A percentile compares a stretch with the other conserved stretches of the same genome.
These are phyloP conservation scores for Microcebus jonahi DNA, from an alignment of 2,113 vertebrate species.

Conservation along the genomic window DNA sequence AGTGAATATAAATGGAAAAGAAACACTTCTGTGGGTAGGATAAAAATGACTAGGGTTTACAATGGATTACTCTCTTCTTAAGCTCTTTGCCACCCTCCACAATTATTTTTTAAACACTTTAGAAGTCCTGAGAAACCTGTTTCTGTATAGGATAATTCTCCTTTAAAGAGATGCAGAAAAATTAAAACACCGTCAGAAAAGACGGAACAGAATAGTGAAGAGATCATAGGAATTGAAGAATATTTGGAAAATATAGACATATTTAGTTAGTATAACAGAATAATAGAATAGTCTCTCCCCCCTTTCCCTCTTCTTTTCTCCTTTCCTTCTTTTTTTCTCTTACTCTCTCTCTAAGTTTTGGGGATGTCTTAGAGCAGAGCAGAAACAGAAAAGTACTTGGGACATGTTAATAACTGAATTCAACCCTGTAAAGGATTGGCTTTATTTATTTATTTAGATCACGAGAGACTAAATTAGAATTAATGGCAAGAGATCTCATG, in stretches of 20 bases:
- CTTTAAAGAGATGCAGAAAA: background rate
- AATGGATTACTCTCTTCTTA: background rate
- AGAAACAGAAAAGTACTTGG: background rate
- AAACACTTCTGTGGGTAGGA: background rate
- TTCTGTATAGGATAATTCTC: background rate
- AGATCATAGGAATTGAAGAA: background rate
- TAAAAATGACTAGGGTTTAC: background rate
- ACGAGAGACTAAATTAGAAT: background rate
- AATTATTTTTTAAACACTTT: background rate
- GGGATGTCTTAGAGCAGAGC: background rate
- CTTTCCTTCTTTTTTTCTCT: too few relatives aligned
- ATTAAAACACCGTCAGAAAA: background rate
- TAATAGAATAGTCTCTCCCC: background rate
- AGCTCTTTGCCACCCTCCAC: background rate
- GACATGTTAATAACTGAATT: background rate
- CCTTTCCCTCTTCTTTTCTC: background rate
- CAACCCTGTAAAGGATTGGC: background rate
- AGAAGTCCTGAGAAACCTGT: background rate
- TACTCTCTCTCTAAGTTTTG: background rate
- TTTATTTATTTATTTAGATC: background rate
- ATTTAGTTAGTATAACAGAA: background rate
- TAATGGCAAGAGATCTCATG: background rate
- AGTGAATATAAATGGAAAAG: background rate
- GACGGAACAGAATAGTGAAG: background rate
- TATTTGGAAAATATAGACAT: background rate